Evolutionary conservation across 53 echinoderm and acorn worm species (phyloP).

Genomic region (Mesocentrotus franciscanus): DNA sequence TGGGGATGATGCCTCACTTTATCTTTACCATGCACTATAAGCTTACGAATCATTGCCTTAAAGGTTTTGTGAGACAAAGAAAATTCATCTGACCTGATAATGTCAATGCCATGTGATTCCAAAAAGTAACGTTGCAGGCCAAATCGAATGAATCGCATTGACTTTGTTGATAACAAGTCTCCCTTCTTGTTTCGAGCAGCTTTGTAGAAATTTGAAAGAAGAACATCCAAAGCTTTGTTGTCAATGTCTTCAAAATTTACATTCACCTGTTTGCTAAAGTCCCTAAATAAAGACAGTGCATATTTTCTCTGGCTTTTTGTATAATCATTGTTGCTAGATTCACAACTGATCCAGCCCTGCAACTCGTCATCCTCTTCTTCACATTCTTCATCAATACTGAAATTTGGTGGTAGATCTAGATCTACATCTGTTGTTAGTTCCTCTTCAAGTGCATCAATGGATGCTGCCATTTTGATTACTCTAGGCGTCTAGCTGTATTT

Average conservation of each 20-base stretch:
- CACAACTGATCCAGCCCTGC: not conserved
- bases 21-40: slow-evolving; percentile 40
- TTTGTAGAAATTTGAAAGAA: slow-evolving; percentile 55
- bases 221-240: slow-evolving; percentile 35
- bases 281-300: not conserved
- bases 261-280: slow-evolving; percentile 13
- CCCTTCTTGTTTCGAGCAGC: slow-evolving; percentile 23
- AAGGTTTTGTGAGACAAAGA: slow-evolving; percentile 28
- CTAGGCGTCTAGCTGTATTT: too few relatives aligned
- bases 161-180: slow-evolving; percentile 47
- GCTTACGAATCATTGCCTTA: slow-evolving; percentile 37
- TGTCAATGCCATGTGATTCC: not conserved
- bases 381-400: not conserved
- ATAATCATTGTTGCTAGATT: not conserved
- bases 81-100: slow-evolving; percentile 39
- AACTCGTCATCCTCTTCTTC: not conserved
- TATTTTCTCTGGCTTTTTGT: slow-evolving; percentile 8
- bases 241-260: slow-evolving; percentile 18
- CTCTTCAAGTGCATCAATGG: not conserved
- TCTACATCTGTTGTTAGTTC: not conserved
- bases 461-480: not conserved
- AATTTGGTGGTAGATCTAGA: not conserved
- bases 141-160: slow-evolving; percentile 55
- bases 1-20: slow-evolving; percentile 41
- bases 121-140: slow-evolving; percentile 49